phyloP scores from a whole-genome alignment of 2,888 invertebrate genomes.

The Carcina quercana region DNA sequence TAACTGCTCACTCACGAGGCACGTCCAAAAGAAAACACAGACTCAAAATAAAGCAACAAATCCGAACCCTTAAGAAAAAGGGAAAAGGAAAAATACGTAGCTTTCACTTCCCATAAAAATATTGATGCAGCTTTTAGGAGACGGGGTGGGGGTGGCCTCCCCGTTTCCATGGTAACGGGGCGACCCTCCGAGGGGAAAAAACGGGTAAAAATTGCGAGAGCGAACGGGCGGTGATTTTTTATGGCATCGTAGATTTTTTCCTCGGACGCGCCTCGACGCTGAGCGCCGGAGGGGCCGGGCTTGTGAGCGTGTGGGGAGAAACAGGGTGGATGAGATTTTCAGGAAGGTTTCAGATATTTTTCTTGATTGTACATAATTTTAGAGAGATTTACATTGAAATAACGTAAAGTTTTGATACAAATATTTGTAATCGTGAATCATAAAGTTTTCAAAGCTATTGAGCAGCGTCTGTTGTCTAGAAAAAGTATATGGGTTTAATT shows the following conservation, averaged over 20 bases:
- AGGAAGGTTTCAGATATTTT: background rate
- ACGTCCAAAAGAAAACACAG: background rate
- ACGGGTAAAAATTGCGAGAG: conserved; percentile 71
- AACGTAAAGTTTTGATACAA: too few relatives aligned
- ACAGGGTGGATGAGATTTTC: conserved; percentile 31
- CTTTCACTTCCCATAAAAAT: conserved; percentile 54
- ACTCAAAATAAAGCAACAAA: conserved; percentile 1
- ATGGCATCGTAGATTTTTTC: conserved; percentile 73
- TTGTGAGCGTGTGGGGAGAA: conserved; percentile 31
- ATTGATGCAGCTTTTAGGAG: conserved; percentile 56
- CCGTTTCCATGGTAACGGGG: conserved; percentile 59
- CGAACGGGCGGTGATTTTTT: conserved; percentile 71
- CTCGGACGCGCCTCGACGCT: conserved; percentile 50
- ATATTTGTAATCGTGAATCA: too few relatives aligned
- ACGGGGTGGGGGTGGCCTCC: conserved; percentile 34
- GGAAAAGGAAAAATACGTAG: conserved; percentile 19
- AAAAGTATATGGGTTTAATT: too few relatives aligned
- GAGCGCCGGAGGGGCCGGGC: conserved; percentile 16
- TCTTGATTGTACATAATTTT: too few relatives aligned
- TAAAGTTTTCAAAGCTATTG: too few relatives aligned
- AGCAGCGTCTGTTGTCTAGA: too few relatives aligned
- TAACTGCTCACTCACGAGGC: too few relatives aligned
- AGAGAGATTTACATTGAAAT: too few relatives aligned
- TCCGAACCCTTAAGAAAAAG: background rate
- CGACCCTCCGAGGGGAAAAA: conserved; percentile 71